Base-by-base conservation (phyloP, 2,113 vertebrate genomes). In the Myotis yumanensis region DNA sequence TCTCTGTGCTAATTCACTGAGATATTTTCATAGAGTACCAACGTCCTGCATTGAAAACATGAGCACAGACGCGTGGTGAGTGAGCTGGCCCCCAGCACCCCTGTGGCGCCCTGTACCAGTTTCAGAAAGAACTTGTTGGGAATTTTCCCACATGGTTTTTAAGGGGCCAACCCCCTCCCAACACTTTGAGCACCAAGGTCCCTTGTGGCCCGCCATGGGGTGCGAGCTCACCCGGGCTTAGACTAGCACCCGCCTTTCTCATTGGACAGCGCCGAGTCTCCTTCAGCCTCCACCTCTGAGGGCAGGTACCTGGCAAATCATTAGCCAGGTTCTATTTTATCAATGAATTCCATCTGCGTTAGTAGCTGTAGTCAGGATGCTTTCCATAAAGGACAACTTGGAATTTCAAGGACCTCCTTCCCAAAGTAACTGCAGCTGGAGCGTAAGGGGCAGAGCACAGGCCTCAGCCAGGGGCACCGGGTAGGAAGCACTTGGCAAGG, bases 101-200 rank as follows among this genome's bases (percentile, higher is more conserved):
- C 0, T 4, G 90, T 51, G 66, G 64, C 8, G 91, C 30, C 59
- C 76, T 35, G 28, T 7, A 75, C 64, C 57, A n/a, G 86, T 91
- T 89, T 88, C 68, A 87, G 85, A 93, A 96, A 96, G 80, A 80
- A 91, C 18, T 85, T 51, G 57, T 32, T 94, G 88, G 72, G 48
- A 93, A 90, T 83, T 95, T 90, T 89, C 81, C 88, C 95, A 37
- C 40, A 82, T 48, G 79, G 40, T 51, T 82, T 93, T 96, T 87
- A 96, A 96, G 86, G 54, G 30, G 72, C 43, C 48, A 40, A 40
- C 7, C 3, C 15, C 48, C 17, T 95, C 40, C 54, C 32, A 25
- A 69, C 18, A 87, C 84, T 66, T 30, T 43, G 54, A 28, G 40
- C 16, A 30, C 71, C 66, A 51, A 10, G 1, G 22, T 75, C 28